Conservation (phyloP, 2,797 vertebrate species). For the Silurus aristotelis region DNA sequence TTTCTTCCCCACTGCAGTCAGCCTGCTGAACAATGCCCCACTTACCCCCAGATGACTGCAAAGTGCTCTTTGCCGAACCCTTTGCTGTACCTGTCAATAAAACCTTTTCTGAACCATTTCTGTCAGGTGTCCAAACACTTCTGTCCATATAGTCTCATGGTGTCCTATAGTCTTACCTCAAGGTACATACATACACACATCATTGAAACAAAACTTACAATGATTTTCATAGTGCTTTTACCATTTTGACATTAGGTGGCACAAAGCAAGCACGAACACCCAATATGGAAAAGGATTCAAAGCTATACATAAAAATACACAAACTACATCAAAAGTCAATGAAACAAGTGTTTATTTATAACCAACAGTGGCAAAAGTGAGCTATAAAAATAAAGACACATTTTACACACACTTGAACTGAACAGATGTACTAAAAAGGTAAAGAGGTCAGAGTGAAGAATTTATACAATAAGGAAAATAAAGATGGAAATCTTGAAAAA, state of each 20-base stretch:
- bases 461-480: neutral
- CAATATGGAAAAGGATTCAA: neutral
- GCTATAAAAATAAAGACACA: conserved; percentile 3
- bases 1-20: no score
- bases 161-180: no score
- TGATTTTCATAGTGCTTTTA: neutral
- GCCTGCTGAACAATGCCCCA: no score
- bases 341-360: neutral
- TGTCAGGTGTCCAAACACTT: no score
- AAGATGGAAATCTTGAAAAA: neutral
- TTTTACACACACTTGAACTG: neutral
- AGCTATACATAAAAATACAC: neutral
- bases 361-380: neutral
- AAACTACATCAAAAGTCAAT: neutral
- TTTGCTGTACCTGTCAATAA: no score
- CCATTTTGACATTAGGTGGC: neutral
- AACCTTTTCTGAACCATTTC: no score
- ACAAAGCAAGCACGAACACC: neutral
- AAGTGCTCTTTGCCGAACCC: no score
- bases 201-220: neutral
- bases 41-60: no score
- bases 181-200: no score
- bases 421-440: no score
- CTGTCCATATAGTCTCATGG: no score
- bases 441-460: neutral